Evolutionary conservation across 2,888 invertebrate genomes (phyloP), one percentile per base, ranked within the genome.

Genomic region (Pseudanteris insignis): DNA sequence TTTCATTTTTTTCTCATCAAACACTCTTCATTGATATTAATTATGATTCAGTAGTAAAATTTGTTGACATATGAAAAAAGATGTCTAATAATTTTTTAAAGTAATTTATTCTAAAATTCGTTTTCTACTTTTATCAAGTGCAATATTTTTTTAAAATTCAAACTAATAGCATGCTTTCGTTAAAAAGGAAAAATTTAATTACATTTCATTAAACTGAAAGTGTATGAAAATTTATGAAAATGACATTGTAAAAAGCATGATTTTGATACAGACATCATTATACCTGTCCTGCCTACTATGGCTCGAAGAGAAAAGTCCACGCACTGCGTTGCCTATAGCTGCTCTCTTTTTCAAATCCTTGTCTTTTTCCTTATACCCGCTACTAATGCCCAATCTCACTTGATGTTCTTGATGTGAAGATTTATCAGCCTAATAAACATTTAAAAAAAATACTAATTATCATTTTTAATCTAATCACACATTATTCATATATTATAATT

Each of bases 191-290:
- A 21, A 18, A 9, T 21, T 33, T 3, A 24, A 44, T n/a, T 43
- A 24, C 8, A 33, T 11, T 44, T 33, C 43, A 30, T 46, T 24
- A 40, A 60, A 40, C 33, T 41, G 14, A 57, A 47, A 12, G 8
- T 34, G 51, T 30, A 37, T 36, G 10, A 51, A 54, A 41, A 54
- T 59, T 37, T 24, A 68, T 67, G 62, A 65, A 40, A 65, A 69
- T 73, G 70, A 67, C 68, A 70, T 70, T 72, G 69, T 71, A 72
- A 72, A 55, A 79, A 79, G 79, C 78, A 75, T 78, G 76, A 77
- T 76, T 77, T 72, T 76, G 79, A 79, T 79, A 79, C 78, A 77
- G 78, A 79, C 79, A 79, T 79, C 77, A 75, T 79, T 78, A 77
- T 79, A 79, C 79, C 79, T 79, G 79, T 79, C 79, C 79, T 78